These are phyloP conservation scores for Hydrocynus forskahlii DNA, from an alignment of 2,797 vertebrate genomes.

Conservation along the genomic window DNA sequence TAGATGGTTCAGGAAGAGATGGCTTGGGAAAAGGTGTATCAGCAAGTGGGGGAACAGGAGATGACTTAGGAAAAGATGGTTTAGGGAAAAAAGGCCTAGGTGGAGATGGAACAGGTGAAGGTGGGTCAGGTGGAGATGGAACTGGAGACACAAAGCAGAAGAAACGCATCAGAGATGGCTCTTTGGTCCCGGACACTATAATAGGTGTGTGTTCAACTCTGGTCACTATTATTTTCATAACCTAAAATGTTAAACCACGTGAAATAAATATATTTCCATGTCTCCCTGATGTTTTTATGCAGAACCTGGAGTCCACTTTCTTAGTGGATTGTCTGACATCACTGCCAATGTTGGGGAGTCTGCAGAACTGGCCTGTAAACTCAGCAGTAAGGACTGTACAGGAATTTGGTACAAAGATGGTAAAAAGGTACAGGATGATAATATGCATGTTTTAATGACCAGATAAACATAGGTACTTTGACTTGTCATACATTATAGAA, in stretches of 20 bases:
- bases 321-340: constrained; percentile 78
- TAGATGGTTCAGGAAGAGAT: background rate
- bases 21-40: constrained; percentile 31
- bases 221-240: background rate
- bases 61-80: constrained; percentile 24
- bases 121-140: constrained; percentile 43
- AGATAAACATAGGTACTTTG: background rate
- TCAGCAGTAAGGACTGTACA: constrained; percentile 75
- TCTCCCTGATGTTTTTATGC: constrained; percentile 36
- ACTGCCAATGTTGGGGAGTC: constrained; percentile 74
- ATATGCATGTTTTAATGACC: background rate
- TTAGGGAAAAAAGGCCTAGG: background rate
- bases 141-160: constrained; percentile 55
- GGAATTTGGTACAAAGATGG: constrained; percentile 89
- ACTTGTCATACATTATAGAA: background rate
- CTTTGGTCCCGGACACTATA: constrained; percentile 62
- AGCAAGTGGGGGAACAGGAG: background rate
- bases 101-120: constrained; percentile 16
- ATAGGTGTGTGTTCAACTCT: constrained; percentile 60
- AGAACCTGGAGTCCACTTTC: constrained; percentile 73
- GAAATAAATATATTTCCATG: background rate
- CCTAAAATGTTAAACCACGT: background rate
- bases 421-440: constrained; percentile 75
- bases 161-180: constrained; percentile 56
- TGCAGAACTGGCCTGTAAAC: constrained; percentile 80